phyloP scores from a whole-genome alignment of 2,113 vertebrate genomes.

The Oceanites oceanicus region DNA sequence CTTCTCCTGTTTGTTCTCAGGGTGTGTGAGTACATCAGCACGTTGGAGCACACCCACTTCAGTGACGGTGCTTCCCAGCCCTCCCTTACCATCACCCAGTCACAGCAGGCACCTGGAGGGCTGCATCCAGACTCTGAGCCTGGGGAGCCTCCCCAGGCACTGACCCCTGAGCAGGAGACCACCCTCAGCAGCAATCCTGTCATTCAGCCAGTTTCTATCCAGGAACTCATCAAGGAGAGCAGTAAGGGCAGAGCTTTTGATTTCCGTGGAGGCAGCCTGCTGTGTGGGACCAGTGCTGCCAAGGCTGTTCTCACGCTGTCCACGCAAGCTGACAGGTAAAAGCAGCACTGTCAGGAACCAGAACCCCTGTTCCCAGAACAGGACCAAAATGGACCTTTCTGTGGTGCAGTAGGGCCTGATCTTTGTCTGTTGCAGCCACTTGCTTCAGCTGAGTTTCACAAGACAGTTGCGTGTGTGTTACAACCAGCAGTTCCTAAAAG shows the following conservation, averaged over 20 bases:
- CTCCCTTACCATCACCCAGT: slow-evolving; percentile 85
- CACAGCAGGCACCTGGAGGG: slow-evolving; percentile 63
- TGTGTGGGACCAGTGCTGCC: slow-evolving; percentile 83
- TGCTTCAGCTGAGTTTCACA: not conserved
- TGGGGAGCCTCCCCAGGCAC: slow-evolving; percentile 67
- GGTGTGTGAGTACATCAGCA: slow-evolving; percentile 95
- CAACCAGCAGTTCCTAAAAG: not conserved
- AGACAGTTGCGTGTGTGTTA: not conserved
- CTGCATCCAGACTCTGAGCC: slow-evolving; percentile 68
- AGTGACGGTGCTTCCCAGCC: slow-evolving; percentile 84
- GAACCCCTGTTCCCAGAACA: not conserved
- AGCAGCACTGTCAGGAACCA: not conserved
- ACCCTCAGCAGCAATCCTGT: slow-evolving; percentile 79
- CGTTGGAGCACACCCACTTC: slow-evolving; percentile 94
- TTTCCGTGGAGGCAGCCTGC: slow-evolving; percentile 85
- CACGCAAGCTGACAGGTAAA: slow-evolving; percentile 90
- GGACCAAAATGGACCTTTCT: not conserved
- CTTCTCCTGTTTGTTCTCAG: slow-evolving; percentile 65
- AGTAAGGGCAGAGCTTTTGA: slow-evolving; percentile 81
- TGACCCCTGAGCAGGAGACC: slow-evolving; percentile 71
- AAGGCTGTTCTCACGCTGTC: slow-evolving; percentile 90
- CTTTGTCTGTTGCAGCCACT: not conserved
- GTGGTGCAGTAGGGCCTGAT: not conserved
- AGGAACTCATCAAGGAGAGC: slow-evolving; percentile 88
- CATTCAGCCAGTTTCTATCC: slow-evolving; percentile 88